These are phyloP conservation scores for Paramormyrops hopkinsi DNA, from an alignment of 2,797 vertebrate species.

Conservation along the genomic window DNA sequence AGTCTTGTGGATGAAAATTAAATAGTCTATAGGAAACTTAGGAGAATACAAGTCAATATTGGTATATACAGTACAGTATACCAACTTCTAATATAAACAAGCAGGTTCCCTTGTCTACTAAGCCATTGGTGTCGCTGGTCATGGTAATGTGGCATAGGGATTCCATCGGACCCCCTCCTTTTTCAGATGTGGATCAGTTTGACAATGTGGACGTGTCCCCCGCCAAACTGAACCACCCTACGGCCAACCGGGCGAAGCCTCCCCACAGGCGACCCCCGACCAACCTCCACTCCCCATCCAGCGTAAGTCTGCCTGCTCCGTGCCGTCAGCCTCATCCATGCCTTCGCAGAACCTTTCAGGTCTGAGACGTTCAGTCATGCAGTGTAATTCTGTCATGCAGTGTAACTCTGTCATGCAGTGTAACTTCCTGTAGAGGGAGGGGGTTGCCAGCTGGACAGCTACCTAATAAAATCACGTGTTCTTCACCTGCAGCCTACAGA, in stretches of 20 bases:
- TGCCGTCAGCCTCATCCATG: neutral
- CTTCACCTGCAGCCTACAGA: conserved; percentile 37
- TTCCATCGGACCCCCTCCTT: neutral
- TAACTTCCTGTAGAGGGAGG: neutral
- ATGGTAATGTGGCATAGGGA: neutral
- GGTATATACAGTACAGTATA: neutral
- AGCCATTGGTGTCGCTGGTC: neutral
- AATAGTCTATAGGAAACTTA: neutral
- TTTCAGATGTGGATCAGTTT: conserved; percentile 45
- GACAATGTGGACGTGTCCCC: conserved; percentile 53
- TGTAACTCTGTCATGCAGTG: neutral
- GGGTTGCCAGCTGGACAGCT: neutral
- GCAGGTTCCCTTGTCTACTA: neutral
- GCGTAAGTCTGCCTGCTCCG: conserved; percentile 32
- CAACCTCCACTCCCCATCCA: neutral
- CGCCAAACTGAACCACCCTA: conserved; percentile 68
- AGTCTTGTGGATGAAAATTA: neutral
- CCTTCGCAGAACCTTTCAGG: neutral
- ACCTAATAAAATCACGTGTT: neutral
- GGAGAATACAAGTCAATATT: neutral
- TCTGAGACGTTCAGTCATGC: neutral
- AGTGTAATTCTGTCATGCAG: too few relatives aligned
- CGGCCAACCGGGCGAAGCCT: conserved; percentile 68
- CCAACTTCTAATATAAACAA: neutral
- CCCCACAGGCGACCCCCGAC: conserved; percentile 68